Evolutionary conservation across 2,797 vertebrate species (phyloP).

Genomic region (Smutsia gigantea): DNA sequence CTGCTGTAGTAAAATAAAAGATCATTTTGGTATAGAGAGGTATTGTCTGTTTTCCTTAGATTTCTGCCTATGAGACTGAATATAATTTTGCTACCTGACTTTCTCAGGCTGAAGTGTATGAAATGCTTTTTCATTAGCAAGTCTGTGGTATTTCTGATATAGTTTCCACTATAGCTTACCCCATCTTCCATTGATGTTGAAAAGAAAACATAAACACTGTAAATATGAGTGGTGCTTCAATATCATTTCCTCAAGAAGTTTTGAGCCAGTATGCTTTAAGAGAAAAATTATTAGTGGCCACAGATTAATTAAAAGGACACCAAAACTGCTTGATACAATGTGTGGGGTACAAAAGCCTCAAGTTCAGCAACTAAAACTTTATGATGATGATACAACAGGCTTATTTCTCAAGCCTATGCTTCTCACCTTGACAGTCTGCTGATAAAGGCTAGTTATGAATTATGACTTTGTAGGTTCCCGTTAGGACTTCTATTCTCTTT

Average conservation of each 20-base stretch:
- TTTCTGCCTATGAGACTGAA: neutral
- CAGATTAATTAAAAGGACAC: slow-evolving; percentile 22
- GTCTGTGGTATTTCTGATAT: neutral
- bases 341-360: neutral
- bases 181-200: neutral
- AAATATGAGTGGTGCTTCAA: neutral
- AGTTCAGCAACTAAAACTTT: slow-evolving; percentile 50
- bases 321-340: neutral
- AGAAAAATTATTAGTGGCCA: slow-evolving; percentile 35
- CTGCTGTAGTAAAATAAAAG: neutral
- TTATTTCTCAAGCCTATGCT: slow-evolving; percentile 69
- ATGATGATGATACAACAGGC: neutral
- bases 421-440: slow-evolving; percentile 69
- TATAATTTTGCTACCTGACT: neutral
- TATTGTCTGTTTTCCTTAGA: neutral
- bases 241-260: slow-evolving; percentile 25
- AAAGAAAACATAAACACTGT: neutral
- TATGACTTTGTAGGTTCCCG: slow-evolving; percentile 61
- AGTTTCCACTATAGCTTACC: neutral
- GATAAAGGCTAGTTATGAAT: slow-evolving; percentile 65
- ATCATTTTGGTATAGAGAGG: neutral
- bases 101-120: neutral
- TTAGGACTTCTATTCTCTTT: slow-evolving; percentile 57
- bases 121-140: neutral
- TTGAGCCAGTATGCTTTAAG: neutral